These are phyloP conservation scores for Strix uralensis DNA, from an alignment of 2,113 vertebrate genomes.

Conservation along the genomic window DNA sequence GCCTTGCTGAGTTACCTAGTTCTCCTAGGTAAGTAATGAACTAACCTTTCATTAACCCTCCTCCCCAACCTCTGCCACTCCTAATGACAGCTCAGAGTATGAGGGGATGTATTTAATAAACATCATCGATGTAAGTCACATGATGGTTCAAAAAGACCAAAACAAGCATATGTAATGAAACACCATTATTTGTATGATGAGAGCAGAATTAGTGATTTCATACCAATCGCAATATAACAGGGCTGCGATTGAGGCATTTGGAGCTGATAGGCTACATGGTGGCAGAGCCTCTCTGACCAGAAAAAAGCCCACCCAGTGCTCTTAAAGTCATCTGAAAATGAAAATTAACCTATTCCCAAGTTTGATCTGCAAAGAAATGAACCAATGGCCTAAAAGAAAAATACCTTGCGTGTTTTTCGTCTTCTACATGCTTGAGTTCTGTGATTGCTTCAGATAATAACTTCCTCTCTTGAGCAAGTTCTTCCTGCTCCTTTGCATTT, in stretches of 20 bases:
- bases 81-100: neutral
- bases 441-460: slow-evolving; percentile 64
- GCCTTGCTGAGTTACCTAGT: neutral
- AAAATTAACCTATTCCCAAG: neutral
- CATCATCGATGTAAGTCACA: neutral
- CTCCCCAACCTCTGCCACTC: neutral
- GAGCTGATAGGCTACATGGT: neutral
- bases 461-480: slow-evolving; percentile 71
- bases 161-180: neutral
- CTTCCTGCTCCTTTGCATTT: slow-evolving; percentile 73
- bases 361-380: neutral
- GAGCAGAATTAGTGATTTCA: neutral
- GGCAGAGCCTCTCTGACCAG: neutral
- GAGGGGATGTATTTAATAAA: neutral
- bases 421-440: slow-evolving; percentile 70
- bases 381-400: neutral
- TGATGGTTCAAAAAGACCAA: neutral
- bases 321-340: neutral
- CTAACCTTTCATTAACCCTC: neutral
- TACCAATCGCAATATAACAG: neutral
- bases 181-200: neutral
- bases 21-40: neutral
- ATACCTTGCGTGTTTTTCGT: slow-evolving; percentile 72
- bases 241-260: neutral
- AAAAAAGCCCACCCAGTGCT: neutral